These are phyloP conservation scores for Parazoanthus atlanticus DNA, from an alignment of 92 coral and sea anemone species.

Conservation along the genomic window DNA sequence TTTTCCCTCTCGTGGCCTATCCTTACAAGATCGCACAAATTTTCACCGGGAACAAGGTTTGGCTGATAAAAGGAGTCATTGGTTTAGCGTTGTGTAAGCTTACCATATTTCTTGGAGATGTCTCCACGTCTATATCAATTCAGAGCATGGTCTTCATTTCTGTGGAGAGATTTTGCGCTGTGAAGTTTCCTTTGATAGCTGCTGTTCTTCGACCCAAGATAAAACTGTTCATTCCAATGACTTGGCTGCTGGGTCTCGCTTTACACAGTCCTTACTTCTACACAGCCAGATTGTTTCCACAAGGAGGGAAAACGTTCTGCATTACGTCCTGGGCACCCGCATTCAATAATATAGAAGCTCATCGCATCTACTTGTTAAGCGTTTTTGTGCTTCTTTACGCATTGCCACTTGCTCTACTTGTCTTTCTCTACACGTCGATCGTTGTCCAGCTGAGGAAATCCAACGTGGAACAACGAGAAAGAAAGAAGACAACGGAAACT, in stretches of 20 bases:
- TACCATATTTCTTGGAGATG: constrained; percentile 52
- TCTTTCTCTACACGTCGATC: constrained; percentile 48
- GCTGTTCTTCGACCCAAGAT: constrained; percentile 47
- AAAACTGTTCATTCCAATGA: constrained; percentile 50
- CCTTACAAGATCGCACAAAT: constrained; percentile 56
- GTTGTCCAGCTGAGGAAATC: constrained; percentile 41
- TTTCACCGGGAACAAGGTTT: constrained; percentile 35
- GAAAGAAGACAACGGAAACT: constrained; percentile 32
- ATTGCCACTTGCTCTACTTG: constrained; percentile 35
- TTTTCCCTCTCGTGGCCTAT: constrained; percentile 53
- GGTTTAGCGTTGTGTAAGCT: constrained; percentile 54
- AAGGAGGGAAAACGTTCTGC: constrained; percentile 29
- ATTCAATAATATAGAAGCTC: not conserved
- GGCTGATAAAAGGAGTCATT: constrained; percentile 43
- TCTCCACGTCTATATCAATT: constrained; percentile 62
- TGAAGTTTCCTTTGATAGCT: constrained; percentile 53
- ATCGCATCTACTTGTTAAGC: constrained; percentile 42
- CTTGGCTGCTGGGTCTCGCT: constrained; percentile 43
- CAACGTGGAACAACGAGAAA: constrained; percentile 20
- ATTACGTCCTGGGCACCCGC: constrained; percentile 43
- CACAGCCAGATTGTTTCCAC: constrained; percentile 35
- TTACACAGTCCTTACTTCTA: constrained; percentile 57
- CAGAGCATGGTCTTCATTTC: constrained; percentile 57
- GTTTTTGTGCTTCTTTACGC: constrained; percentile 50
- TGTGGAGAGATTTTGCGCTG: constrained; percentile 62